These are phyloP conservation scores for Drosophila buzzatii DNA, from an alignment of 2,888 invertebrate genomes.

Conservation along the genomic window DNA sequence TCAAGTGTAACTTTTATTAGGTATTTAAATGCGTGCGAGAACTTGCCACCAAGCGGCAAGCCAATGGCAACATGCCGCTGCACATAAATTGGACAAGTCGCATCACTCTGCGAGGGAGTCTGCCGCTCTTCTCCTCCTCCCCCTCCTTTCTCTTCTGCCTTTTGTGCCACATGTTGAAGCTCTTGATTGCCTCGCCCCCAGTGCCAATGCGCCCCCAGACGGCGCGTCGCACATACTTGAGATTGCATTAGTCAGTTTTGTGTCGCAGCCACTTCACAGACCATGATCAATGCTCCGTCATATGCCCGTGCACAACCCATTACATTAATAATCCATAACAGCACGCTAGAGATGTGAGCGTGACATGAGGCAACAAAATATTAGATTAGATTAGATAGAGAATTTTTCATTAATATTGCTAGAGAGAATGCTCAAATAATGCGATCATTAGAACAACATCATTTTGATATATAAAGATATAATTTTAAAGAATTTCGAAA, in stretches of 20 bases:
- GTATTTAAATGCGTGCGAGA: slow-evolving; percentile 81
- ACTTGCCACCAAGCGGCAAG: slow-evolving; percentile 73
- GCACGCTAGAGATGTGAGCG: slow-evolving; percentile 23
- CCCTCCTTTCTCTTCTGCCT: slow-evolving; percentile 9
- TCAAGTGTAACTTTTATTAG: slow-evolving; percentile 84
- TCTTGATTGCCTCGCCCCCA: slow-evolving; percentile 11
- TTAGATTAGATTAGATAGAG: neutral
- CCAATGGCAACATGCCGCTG: slow-evolving; percentile 78
- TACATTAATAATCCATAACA: slow-evolving; percentile 77
- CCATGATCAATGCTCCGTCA: slow-evolving; percentile 78
- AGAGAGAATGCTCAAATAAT: neutral
- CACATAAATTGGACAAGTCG: slow-evolving; percentile 71
- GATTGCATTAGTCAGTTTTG: slow-evolving; percentile 77
- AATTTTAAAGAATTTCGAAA: no score
- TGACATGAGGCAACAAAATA: neutral
- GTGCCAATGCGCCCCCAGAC: slow-evolving; percentile 11
- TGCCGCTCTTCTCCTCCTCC: slow-evolving; percentile 19
- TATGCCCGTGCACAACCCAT: slow-evolving; percentile 79
- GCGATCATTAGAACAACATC: no score
- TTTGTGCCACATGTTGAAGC: slow-evolving; percentile 73
- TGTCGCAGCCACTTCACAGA: slow-evolving; percentile 57
- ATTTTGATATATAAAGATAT: no score
- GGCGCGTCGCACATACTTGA: slow-evolving; percentile 74
- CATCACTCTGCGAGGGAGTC: slow-evolving; percentile 37
- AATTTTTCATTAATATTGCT: neutral